phyloP scores from a whole-genome alignment of 2,888 invertebrate genomes.

The Cephalotes varians region DNA sequence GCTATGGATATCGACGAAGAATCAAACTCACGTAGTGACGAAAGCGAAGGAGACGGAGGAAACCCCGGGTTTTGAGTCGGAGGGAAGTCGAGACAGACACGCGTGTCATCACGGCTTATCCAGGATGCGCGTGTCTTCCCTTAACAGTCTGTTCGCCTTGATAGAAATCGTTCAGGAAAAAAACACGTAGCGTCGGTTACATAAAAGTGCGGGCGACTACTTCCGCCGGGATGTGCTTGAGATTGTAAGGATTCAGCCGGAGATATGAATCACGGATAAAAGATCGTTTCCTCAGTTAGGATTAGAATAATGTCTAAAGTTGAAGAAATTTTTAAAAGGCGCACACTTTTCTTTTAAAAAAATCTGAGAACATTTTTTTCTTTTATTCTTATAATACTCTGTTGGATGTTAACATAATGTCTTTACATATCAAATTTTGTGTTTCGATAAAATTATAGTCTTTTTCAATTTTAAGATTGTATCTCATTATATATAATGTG shows the following conservation, averaged over 20 bases:
- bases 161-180: conserved; percentile 78
- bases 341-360: not conserved
- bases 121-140: conserved; percentile 85
- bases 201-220: conserved; percentile 69
- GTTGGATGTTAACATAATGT: not conserved
- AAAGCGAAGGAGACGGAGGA: conserved; percentile 39
- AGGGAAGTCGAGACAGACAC: conserved; percentile 60
- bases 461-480: not conserved
- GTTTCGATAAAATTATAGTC: not conserved
- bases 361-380: not conserved
- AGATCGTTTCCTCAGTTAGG: conserved; percentile 61
- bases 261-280: conserved; percentile 66
- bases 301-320: not conserved
- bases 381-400: not conserved
- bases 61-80: not conserved
- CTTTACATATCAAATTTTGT: not conserved
- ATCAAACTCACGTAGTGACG: conserved; percentile 40
- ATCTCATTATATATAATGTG: not conserved
- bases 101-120: conserved; percentile 83
- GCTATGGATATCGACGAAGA: conserved; percentile 51
- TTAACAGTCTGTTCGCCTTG: conserved; percentile 67
- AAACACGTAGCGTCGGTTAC: conserved; percentile 74
- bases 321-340: not conserved
- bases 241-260: conserved; percentile 65
- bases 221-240: conserved; percentile 67